Base-by-base conservation (phyloP, 2,888 invertebrate species). In the Xiphydria camelus region DNA sequence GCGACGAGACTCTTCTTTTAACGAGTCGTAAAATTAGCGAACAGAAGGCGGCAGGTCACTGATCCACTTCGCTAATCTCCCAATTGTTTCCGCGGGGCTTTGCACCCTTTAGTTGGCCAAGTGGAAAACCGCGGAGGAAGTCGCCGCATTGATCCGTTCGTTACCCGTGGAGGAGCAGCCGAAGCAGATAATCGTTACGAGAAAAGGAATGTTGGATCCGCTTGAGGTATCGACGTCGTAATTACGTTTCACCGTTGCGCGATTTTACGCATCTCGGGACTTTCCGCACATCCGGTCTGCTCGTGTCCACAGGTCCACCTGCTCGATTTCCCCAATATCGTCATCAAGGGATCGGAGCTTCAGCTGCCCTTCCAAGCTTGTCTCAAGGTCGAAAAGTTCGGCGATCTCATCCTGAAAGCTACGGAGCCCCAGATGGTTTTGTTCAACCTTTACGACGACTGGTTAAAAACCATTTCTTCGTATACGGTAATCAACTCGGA, bases 61-160 rank as follows among this genome's bases (percentile, higher is more conserved):
- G 7, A 19, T 14, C 25, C 10, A n/a, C 17, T 17, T 14, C 7
- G 21, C 22, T 25, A 17, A 21, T 20, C 40, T 26, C 26, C 33
- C 7, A 32, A 12, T 45, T 41, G 14, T 14, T 39, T 40, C 26
- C 47, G 49, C 19, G 25, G 32, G 10, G 36, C 9, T 29, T 29
- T n/a, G n/a, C n/a, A n/a, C n/a, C n/a, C n/a, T n/a, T n/a, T n/a
- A 89, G 83, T 82, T 99, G 77, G 99, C 99, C 6, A 99, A 99
- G 78, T 99, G 99, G 99, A 99, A 99, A 79, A 99, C 99, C 0
- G 99, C 99, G 38, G 99, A 99, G 80, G 99, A 99, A 88, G 99
- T 99, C 10, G 99, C 99, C 1, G 99, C 99, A 21, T 79, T 99
- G 64, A 99, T 99, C 84, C 87, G 99, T 31, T 99, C 99, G 0